Conservation (phyloP, 2,888 invertebrate species). For the Lasioglossum marginatum region DNA sequence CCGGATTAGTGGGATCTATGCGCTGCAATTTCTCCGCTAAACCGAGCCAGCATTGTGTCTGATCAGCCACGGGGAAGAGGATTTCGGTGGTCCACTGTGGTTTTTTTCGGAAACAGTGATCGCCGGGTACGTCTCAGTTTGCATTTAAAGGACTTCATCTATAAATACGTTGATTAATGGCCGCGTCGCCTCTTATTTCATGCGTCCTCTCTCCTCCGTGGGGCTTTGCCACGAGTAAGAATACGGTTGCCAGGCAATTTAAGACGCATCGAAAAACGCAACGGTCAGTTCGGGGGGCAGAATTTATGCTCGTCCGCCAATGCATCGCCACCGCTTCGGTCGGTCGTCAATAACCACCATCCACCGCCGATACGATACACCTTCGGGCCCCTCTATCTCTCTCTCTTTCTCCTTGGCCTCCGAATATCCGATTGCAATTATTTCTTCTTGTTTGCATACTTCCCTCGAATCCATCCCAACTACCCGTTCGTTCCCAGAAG, state of each 20-base stretch:
- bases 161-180: constrained; percentile 57
- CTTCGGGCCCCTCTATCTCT: constrained; percentile 61
- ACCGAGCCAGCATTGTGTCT: not conserved
- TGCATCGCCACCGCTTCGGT: constrained; percentile 76
- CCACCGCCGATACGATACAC: constrained; percentile 77
- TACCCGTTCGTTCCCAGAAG: constrained; percentile 56
- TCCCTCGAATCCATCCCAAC: constrained; percentile 53
- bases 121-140: constrained; percentile 43
- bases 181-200: constrained; percentile 49
- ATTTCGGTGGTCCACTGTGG: not conserved
- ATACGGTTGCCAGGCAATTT: constrained; percentile 62
- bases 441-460: constrained; percentile 77
- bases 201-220: constrained; percentile 19
- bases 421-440: constrained; percentile 80
- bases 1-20: not conserved
- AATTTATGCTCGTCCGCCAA: constrained; percentile 78
- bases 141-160: constrained; percentile 43
- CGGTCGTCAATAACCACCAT: constrained; percentile 78
- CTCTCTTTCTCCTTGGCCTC: constrained; percentile 61
- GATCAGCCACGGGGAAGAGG: not conserved
- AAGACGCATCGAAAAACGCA: constrained; percentile 63
- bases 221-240: constrained; percentile 39
- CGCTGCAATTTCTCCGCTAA: not conserved
- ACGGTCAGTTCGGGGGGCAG: constrained; percentile 54
- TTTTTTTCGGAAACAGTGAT: not conserved